Evolutionary conservation across 1,140 invertebrate species (phyloP).

Genomic region (Drosophila lacteicornis): DNA sequence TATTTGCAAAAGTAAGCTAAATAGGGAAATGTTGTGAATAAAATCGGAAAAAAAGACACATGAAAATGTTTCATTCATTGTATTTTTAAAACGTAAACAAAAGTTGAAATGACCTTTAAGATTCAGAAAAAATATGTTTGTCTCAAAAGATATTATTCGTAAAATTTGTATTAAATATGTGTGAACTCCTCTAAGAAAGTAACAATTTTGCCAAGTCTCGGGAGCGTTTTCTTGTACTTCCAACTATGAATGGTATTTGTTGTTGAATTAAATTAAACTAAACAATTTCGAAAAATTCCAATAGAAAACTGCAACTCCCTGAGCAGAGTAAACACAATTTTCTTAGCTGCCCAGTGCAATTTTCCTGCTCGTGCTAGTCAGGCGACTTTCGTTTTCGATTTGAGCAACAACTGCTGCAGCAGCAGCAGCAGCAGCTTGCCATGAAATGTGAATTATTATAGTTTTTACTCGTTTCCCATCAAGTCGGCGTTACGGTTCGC

Average conservation of each 20-base stretch:
- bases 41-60: not conserved
- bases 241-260: not conserved
- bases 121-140: not conserved
- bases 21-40: not conserved
- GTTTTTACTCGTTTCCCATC: conserved; percentile 55
- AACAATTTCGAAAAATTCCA: not conserved
- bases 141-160: too few relatives aligned
- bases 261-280: not conserved
- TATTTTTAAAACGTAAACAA: not conserved
- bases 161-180: too few relatives aligned
- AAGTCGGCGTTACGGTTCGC: conserved; percentile 37
- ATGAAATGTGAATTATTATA: conserved; percentile 27
- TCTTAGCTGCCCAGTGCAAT: not conserved
- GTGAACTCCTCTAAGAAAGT: not conserved
- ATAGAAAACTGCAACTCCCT: not conserved
- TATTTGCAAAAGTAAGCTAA: conserved; percentile 19
- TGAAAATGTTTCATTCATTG: not conserved
- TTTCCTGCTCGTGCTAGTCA: conserved; percentile 9
- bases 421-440: not conserved
- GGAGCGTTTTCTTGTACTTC: not conserved
- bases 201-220: not conserved
- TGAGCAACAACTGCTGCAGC: conserved; percentile 2
- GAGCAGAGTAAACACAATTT: not conserved
- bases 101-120: not conserved
- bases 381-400: conserved; percentile 49